Conservation (phyloP, 2,797 vertebrate species). For the Atherinosoma microstoma region DNA sequence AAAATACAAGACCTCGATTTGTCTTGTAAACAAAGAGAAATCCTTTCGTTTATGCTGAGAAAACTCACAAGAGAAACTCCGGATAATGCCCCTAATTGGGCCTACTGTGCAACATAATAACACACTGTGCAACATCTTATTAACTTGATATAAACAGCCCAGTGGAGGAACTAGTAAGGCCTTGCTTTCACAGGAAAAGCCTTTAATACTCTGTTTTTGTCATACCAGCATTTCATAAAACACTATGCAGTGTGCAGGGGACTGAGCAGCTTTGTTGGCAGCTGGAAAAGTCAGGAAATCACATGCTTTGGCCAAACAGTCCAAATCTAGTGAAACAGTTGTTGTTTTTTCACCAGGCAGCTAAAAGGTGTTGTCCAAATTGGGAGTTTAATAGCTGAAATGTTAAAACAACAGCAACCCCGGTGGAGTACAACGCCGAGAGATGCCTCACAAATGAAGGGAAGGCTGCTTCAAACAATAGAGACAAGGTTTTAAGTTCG, state of each 20-base stretch:
- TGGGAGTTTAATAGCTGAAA: slow-evolving; percentile 57
- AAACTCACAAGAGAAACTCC: slow-evolving; percentile 32
- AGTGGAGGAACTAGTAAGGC: slow-evolving; percentile 41
- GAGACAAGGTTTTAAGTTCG: slow-evolving; percentile 20
- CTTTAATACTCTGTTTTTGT: slow-evolving; percentile 63
- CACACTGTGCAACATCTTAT: slow-evolving; percentile 52
- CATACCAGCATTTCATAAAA: slow-evolving; percentile 60
- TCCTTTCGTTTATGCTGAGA: slow-evolving; percentile 9
- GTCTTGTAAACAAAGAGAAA: slow-evolving; percentile 23
- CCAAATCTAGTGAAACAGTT: slow-evolving; percentile 50
- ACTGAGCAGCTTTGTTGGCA: slow-evolving; percentile 50
- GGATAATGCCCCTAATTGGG: slow-evolving; percentile 50
- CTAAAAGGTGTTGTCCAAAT: slow-evolving; percentile 69
- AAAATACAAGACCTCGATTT: slow-evolving; percentile 20
- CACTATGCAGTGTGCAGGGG: slow-evolving; percentile 15
- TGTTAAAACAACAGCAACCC: slow-evolving; percentile 66
- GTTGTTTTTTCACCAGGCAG: slow-evolving; percentile 45
- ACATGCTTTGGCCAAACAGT: slow-evolving; percentile 69
- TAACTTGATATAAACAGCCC: slow-evolving; percentile 55
- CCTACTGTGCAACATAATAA: slow-evolving; percentile 48
- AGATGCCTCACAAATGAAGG: slow-evolving; percentile 12
- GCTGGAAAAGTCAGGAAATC: slow-evolving; percentile 74
- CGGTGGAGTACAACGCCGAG: slow-evolving; percentile 21
- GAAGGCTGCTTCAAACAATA: slow-evolving; percentile 34
- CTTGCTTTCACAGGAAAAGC: slow-evolving; percentile 57